A percentile compares a stretch with the other conserved stretches of the same genome.
These are phyloP conservation scores for Unio delphinus DNA, from an alignment of 2,888 invertebrate species.

Conservation along the genomic window DNA sequence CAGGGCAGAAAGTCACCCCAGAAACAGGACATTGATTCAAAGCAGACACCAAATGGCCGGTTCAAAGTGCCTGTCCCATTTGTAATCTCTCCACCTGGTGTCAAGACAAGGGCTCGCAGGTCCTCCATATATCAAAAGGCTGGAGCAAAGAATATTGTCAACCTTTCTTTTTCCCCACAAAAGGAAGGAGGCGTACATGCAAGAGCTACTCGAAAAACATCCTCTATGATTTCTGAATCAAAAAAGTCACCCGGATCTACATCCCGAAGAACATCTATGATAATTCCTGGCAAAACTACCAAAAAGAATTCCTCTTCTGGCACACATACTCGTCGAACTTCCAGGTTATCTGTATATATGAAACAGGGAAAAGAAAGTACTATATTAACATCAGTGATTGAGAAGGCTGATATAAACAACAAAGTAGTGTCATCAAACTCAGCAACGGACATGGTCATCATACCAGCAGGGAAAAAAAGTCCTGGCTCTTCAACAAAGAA, in stretches of 20 bases:
- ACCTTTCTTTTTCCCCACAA: conserved; percentile 1
- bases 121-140: conserved; percentile 47
- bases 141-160: conserved; percentile 11
- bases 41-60: neutral
- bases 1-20: conserved; percentile 15
- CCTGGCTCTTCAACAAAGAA: no score
- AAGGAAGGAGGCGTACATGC: neutral
- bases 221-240: no score
- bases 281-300: neutral
- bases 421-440: no score
- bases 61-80: conserved; percentile 28
- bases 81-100: conserved; percentile 38
- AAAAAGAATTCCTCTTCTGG: neutral
- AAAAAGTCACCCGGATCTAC: neutral
- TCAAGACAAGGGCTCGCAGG: conserved; percentile 38
- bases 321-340: no score
- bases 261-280: neutral
- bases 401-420: no score
- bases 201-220: no score
- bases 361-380: no score
- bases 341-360: no score
- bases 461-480: no score
- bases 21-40: conserved; percentile 1
- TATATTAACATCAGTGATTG: no score
- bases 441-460: no score